Conservation (phyloP, 2,888 invertebrate species). For the Penaeus monodon region DNA sequence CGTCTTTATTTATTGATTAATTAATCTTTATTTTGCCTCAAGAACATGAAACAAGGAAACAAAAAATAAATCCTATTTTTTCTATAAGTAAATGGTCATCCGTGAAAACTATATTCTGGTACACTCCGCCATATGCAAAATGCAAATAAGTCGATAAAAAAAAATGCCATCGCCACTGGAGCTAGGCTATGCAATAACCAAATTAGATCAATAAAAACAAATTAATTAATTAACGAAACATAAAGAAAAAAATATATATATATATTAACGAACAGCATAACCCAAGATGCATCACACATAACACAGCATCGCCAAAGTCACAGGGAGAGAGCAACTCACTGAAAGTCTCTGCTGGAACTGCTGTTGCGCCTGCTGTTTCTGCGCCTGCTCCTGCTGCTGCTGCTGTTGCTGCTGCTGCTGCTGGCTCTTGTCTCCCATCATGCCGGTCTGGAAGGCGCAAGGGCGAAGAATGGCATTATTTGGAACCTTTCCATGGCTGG, state of each 20-base stretch:
- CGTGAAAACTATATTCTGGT: too few relatives aligned
- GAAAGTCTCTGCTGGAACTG: constrained; percentile 43
- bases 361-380: constrained; percentile 35
- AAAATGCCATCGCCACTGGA: too few relatives aligned
- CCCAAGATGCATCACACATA: constrained; percentile 7
- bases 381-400: constrained; percentile 30
- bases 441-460: constrained; percentile 10
- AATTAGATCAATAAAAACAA: too few relatives aligned
- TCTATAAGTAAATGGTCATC: too few relatives aligned
- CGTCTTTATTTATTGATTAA: too few relatives aligned
- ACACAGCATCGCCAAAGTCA: not conserved
- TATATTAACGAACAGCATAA: not conserved
- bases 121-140: too few relatives aligned
- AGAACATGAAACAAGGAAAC: too few relatives aligned
- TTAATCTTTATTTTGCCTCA: too few relatives aligned
- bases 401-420: constrained; percentile 9
- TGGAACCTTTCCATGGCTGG: not conserved
- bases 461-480: not conserved
- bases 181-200: too few relatives aligned
- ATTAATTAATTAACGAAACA: too few relatives aligned
- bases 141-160: too few relatives aligned
- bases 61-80: too few relatives aligned
- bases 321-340: constrained; percentile 21
- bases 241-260: not conserved
- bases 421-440: constrained; percentile 24